These are phyloP conservation scores for Lucilia cuprina DNA, from an alignment of 1,140 invertebrate genomes.

Conservation along the genomic window DNA sequence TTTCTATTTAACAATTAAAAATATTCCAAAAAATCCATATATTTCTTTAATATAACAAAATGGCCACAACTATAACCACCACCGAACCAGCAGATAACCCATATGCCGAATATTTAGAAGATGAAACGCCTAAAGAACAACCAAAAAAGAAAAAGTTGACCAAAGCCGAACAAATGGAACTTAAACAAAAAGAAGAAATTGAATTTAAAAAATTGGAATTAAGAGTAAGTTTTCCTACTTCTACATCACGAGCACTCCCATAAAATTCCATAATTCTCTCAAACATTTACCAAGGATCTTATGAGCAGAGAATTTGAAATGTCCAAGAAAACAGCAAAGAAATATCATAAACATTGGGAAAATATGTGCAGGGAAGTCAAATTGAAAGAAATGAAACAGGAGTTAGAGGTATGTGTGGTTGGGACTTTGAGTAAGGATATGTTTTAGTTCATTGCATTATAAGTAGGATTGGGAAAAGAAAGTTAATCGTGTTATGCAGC, in stretches of 20 bases:
- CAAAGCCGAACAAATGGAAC: slow-evolving; percentile 33
- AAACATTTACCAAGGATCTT: slow-evolving; percentile 43
- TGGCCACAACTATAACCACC: not conserved
- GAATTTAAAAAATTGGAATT: slow-evolving; percentile 36
- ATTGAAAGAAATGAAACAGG: slow-evolving; percentile 46
- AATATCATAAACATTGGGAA: slow-evolving; percentile 48
- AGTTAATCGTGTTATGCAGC: slow-evolving; percentile 42
- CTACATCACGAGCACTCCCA: too few species aligned
- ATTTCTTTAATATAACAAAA: not conserved
- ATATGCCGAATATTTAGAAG: not conserved
- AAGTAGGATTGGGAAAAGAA: slow-evolving; percentile 44
- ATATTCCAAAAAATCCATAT: not conserved
- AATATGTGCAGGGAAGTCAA: slow-evolving; percentile 51
- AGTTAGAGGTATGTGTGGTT: slow-evolving; percentile 40
- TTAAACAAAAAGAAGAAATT: not conserved
- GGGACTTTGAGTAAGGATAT: not conserved
- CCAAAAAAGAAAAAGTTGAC: slow-evolving; percentile 36
- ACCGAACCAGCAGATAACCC: not conserved
- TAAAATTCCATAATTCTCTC: too few species aligned
- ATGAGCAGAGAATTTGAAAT: slow-evolving; percentile 49
- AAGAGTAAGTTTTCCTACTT: not conserved
- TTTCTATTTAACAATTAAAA: not conserved
- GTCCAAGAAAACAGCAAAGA: slow-evolving; percentile 48
- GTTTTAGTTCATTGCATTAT: not conserved
- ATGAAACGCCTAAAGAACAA: not conserved